Conservation (phyloP, 2,888 invertebrate species). For the Aporophyla nigra region DNA sequence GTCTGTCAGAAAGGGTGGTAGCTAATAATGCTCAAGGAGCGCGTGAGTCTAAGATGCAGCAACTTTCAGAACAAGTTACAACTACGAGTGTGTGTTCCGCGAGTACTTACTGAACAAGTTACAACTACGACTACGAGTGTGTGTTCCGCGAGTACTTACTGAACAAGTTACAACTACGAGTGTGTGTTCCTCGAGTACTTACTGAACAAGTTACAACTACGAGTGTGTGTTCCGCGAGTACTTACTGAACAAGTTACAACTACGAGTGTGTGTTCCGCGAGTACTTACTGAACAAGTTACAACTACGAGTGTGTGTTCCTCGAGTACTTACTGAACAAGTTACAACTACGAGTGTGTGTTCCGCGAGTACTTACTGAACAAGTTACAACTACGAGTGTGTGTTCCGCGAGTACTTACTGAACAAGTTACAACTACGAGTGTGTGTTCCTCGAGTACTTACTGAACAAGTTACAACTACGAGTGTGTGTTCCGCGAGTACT, state of each 20-base stretch:
- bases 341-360: not conserved
- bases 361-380: not conserved
- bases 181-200: too few relatives aligned
- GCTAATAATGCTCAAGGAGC: conserved; percentile 3
- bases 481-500: too few relatives aligned
- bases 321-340: not conserved
- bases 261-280: not conserved
- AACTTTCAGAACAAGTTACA: not conserved
- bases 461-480: not conserved
- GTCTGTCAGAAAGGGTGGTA: not conserved
- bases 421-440: not conserved
- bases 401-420: not conserved
- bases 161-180: not conserved
- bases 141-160: not conserved
- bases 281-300: not conserved
- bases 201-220: not conserved
- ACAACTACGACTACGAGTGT: not conserved
- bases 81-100: not conserved
- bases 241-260: not conserved
- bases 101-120: not conserved
- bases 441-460: not conserved
- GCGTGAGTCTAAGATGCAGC: not conserved
- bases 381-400: not conserved
- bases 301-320: not conserved
- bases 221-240: not conserved